A percentile compares a stretch with the other conserved stretches of the same genome.
These are phyloP conservation scores for Silurus meridionalis DNA, from an alignment of 2,113 vertebrate genomes.

Conservation along the genomic window DNA sequence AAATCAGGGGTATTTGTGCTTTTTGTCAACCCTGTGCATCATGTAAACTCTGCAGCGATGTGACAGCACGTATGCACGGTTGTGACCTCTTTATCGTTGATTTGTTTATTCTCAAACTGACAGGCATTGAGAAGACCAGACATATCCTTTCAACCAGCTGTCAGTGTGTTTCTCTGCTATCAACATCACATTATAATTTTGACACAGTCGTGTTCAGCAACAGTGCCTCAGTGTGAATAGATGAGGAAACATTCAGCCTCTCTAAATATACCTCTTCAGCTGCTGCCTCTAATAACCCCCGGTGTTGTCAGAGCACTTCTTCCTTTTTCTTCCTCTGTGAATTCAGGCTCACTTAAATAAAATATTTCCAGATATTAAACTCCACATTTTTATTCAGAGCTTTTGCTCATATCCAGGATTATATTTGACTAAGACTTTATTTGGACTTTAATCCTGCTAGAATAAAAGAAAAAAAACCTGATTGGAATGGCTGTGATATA, in stretches of 20 bases:
- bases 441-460: not conserved
- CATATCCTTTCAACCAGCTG: slow-evolving; percentile 53
- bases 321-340: slow-evolving; percentile 1
- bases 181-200: slow-evolving; percentile 55
- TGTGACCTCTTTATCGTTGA: slow-evolving; percentile 52
- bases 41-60: slow-evolving; percentile 31
- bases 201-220: slow-evolving; percentile 33
- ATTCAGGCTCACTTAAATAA: slow-evolving; percentile 20
- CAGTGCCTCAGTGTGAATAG: slow-evolving; percentile 43
- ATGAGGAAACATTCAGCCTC: slow-evolving; percentile 46
- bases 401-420: not conserved
- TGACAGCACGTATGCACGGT: slow-evolving; percentile 46
- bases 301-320: slow-evolving; percentile 46
- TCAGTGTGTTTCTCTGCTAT: slow-evolving; percentile 52
- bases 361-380: slow-evolving; percentile 10
- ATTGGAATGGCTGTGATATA: not conserved
- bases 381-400: not conserved
- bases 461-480: not conserved
- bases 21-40: not conserved
- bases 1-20: slow-evolving; percentile 10
- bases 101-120: slow-evolving; percentile 54
- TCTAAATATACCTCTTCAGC: slow-evolving; percentile 49
- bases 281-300: slow-evolving; percentile 53
- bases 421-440: not conserved
- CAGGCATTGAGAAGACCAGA: slow-evolving; percentile 48